Evolutionary conservation across 2,113 vertebrate genomes (phyloP).

Genomic region (Narcine bancroftii): DNA sequence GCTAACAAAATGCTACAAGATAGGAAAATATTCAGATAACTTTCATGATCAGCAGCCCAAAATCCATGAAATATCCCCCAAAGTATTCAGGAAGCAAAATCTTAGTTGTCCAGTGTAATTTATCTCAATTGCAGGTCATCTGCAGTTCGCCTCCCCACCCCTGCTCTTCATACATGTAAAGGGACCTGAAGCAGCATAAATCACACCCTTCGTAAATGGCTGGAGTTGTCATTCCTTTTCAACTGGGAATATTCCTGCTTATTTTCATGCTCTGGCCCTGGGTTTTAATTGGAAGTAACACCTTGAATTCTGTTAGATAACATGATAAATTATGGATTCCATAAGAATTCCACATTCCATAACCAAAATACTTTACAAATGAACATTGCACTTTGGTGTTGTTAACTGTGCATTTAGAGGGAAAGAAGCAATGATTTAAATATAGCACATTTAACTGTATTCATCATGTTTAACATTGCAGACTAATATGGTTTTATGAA

Average conservation of each 20-base stretch:
- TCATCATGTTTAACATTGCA: neutral
- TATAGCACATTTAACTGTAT: neutral
- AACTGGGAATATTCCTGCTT: neutral
- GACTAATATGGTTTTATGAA: neutral
- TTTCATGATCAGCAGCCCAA: too few species aligned
- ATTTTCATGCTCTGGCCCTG: neutral
- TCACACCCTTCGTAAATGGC: too few species aligned
- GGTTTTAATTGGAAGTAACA: neutral
- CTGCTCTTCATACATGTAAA: neutral
- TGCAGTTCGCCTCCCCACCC: neutral
- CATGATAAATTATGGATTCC: slow-evolving; percentile 10
- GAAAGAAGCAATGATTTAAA: neutral
- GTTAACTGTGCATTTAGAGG: neutral
- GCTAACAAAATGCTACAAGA: too few species aligned
- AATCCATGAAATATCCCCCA: too few species aligned
- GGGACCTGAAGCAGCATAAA: too few species aligned
- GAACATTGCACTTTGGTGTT: neutral
- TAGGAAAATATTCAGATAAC: too few species aligned
- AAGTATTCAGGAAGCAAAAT: too few species aligned
- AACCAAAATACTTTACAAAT: neutral
- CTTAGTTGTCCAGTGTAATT: too few species aligned
- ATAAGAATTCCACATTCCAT: too few species aligned
- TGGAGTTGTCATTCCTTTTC: neutral
- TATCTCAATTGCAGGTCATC: neutral
- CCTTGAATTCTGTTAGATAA: neutral